phyloP scores from a whole-genome alignment of 1,140 invertebrate genomes.

The Dendrolimus kikuchii region DNA sequence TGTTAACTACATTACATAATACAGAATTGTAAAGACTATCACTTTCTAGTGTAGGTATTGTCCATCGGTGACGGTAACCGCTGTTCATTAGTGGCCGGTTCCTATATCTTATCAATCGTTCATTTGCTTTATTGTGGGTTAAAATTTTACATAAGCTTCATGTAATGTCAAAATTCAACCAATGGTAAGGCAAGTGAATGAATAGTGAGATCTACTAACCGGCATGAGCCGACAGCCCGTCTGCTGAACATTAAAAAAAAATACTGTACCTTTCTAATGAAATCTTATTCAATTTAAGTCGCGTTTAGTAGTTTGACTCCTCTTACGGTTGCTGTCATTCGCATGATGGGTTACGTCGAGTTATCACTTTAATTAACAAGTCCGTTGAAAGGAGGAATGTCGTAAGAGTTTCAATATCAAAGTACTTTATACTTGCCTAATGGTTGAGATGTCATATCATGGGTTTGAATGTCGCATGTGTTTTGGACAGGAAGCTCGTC shows the following conservation, averaged over 20 bases:
- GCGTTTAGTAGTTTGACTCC: neutral
- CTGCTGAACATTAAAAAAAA: neutral
- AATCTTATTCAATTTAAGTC: neutral
- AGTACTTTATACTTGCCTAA: slow-evolving; percentile 19
- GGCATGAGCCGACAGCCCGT: too few species aligned
- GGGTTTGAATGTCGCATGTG: slow-evolving; percentile 22
- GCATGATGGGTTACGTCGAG: slow-evolving; percentile 6
- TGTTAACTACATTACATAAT: too few species aligned
- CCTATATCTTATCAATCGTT: too few species aligned
- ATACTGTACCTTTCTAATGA: neutral
- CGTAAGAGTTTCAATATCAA: neutral
- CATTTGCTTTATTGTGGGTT: too few species aligned
- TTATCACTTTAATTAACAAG: slow-evolving; percentile 33
- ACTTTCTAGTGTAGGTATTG: too few species aligned
- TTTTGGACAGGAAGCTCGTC: slow-evolving; percentile 53
- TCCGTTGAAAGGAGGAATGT: slow-evolving; percentile 26
- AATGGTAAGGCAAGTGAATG: too few species aligned
- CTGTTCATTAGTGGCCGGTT: too few species aligned
- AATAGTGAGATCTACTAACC: too few species aligned
- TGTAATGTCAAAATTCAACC: too few species aligned
- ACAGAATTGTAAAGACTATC: too few species aligned
- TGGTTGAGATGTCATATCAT: slow-evolving; percentile 34
- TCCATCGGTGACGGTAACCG: too few species aligned
- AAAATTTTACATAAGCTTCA: too few species aligned
- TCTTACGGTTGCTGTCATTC: slow-evolving; percentile 6